These are phyloP conservation scores for Orthosia gothica DNA, from an alignment of 2,888 invertebrate genomes.

Conservation along the genomic window DNA sequence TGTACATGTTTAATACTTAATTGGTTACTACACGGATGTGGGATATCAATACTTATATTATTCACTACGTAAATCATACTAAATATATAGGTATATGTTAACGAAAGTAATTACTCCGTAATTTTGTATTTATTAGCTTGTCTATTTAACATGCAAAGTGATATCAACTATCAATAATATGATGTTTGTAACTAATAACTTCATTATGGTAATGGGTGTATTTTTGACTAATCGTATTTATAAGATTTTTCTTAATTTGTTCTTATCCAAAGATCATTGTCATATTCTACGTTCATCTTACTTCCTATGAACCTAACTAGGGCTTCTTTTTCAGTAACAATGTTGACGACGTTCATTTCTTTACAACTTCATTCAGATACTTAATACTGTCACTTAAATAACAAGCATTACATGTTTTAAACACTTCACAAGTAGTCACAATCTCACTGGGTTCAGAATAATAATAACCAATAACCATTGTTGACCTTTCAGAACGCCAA, in stretches of 20 bases:
- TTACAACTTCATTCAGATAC: slow-evolving; percentile 54
- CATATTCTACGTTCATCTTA: slow-evolving; percentile 47
- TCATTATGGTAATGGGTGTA: slow-evolving; percentile 86
- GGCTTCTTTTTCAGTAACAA: slow-evolving; percentile 56
- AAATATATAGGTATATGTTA: slow-evolving; percentile 12
- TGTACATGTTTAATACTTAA: slow-evolving; percentile 40
- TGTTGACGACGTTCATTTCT: slow-evolving; percentile 50
- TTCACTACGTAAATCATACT: slow-evolving; percentile 35
- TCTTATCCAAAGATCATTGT: slow-evolving; percentile 55
- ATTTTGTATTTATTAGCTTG: slow-evolving; percentile 24
- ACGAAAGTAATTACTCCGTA: slow-evolving; percentile 3
- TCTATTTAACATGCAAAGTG: slow-evolving; percentile 64
- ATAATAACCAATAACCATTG: slow-evolving; percentile 34
- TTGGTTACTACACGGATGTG: slow-evolving; percentile 51
- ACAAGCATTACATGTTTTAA: slow-evolving; percentile 60
- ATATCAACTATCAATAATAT: slow-evolving; percentile 48
- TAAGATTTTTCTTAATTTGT: slow-evolving; percentile 15
- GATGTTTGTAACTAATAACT: slow-evolving; percentile 52
- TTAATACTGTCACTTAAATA: slow-evolving; percentile 53
- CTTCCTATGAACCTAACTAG: slow-evolving; percentile 59
- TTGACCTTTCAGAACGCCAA: slow-evolving; percentile 85
- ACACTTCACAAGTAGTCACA: slow-evolving; percentile 29
- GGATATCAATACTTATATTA: slow-evolving; percentile 60
- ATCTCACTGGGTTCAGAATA: slow-evolving; percentile 24
- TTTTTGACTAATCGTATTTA: slow-evolving; percentile 82